A percentile compares a stretch with the other conserved stretches of the same genome.
Conservation (phyloP, 2,113 vertebrate species). For the Cettia cetti region DNA sequence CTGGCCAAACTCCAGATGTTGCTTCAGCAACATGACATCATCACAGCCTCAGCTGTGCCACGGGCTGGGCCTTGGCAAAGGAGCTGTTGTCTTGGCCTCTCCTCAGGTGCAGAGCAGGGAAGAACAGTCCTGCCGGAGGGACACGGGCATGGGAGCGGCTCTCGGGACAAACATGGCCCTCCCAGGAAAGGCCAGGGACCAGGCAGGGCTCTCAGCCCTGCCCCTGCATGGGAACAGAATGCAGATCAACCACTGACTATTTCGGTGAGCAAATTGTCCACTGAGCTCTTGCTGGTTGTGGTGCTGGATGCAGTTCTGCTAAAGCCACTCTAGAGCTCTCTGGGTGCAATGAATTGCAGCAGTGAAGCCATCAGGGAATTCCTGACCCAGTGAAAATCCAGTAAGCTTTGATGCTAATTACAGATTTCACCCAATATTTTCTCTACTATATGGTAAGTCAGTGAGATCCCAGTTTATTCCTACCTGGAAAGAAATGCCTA, state of each 20-base stretch:
- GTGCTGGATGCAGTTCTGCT: not conserved
- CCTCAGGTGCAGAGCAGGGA: not conserved
- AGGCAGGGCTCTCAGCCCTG: not conserved
- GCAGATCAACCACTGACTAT: not conserved
- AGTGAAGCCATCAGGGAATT: not conserved
- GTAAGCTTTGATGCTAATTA: not conserved
- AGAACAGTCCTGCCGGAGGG: not conserved
- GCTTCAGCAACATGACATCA: not conserved
- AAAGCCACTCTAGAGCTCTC: not conserved
- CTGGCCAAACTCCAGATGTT: not conserved
- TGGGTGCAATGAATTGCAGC: not conserved
- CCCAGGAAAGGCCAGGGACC: not conserved
- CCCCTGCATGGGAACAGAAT: accelerated
- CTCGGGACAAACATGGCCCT: not conserved
- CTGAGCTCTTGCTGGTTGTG: too few species aligned
- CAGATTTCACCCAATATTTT: not conserved
- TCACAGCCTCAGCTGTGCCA: too few species aligned
- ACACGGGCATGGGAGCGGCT: not conserved
- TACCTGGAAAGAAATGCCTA: not conserved
- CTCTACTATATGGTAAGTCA: not conserved
- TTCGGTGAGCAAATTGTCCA: accelerated
- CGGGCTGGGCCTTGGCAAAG: not conserved
- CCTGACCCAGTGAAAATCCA: not conserved
- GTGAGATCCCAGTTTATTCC: not conserved
- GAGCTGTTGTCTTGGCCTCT: not conserved